Conservation (phyloP, 2,113 vertebrate genomes). For the Patagioenas fasciata region DNA sequence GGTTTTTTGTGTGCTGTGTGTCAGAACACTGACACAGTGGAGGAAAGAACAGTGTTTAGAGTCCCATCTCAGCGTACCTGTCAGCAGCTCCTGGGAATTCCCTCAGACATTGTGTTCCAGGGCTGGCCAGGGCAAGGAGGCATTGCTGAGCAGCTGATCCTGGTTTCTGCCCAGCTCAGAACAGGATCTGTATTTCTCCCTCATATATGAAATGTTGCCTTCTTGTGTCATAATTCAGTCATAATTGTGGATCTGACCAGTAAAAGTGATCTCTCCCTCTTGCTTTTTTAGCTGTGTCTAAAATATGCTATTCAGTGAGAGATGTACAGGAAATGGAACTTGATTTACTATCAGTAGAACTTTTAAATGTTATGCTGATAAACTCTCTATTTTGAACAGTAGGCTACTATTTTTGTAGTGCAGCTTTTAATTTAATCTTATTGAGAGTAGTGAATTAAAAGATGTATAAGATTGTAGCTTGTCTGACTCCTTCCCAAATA, state of each 20-base stretch:
- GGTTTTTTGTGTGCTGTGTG: neutral
- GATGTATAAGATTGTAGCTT: neutral
- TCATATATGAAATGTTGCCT: neutral
- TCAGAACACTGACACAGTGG: neutral
- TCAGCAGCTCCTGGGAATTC: neutral
- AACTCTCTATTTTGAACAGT: neutral
- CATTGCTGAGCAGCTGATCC: accelerated
- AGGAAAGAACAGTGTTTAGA: neutral
- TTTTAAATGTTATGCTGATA: neutral
- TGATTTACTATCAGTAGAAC: neutral
- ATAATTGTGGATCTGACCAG: accelerated
- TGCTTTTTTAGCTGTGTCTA: neutral
- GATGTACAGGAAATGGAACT: neutral
- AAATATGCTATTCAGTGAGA: neutral
- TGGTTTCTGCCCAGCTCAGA: neutral
- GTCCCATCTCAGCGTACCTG: neutral
- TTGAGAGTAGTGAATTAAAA: neutral
- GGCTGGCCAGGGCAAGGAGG: neutral
- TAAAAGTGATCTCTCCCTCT: neutral
- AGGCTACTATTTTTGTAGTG: neutral
- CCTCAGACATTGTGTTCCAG: neutral
- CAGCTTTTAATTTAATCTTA: neutral
- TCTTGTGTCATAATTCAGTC: neutral
- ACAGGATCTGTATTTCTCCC: neutral
- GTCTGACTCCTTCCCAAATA: neutral